Percentiles rank a stretch among this genome's conserved stretches.
These are phyloP conservation scores for Eulithis testata DNA, from an alignment of 2,888 invertebrate species.

Conservation along the genomic window DNA sequence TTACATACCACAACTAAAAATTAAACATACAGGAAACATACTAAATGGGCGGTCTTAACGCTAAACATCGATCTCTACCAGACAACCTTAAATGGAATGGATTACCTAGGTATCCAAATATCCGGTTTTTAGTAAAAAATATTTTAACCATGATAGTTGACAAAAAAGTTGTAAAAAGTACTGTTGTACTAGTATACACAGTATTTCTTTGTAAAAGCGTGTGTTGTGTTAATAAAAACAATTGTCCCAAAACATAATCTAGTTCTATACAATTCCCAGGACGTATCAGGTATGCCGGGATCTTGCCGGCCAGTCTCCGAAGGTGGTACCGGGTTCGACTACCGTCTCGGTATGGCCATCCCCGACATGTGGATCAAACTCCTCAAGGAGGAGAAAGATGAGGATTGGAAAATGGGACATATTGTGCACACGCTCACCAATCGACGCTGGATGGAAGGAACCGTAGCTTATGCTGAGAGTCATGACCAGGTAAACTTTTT, in stretches of 20 bases:
- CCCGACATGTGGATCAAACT: constrained; percentile 99
- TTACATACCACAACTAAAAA: too few relatives aligned
- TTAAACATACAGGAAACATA: too few relatives aligned
- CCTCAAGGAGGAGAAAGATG: constrained; percentile 92
- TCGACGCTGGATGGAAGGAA: constrained; percentile 97
- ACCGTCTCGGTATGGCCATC: constrained; percentile 99
- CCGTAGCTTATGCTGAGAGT: constrained; percentile 99
- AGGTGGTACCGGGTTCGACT: constrained; percentile 98
- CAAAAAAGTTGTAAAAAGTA: too few relatives aligned
- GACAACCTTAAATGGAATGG: too few relatives aligned
- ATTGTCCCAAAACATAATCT: background rate
- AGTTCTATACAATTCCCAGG: constrained; percentile 75
- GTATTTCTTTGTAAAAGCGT: too few relatives aligned
- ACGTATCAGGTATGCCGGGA: constrained; percentile 99
- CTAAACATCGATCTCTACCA: too few relatives aligned
- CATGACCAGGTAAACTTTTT: constrained; percentile 92
- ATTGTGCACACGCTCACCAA: constrained; percentile 97
- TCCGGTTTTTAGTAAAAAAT: too few relatives aligned
- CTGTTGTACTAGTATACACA: too few relatives aligned
- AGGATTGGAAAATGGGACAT: constrained; percentile 96
- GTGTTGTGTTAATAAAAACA: too few relatives aligned
- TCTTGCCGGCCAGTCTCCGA: constrained; percentile 96
- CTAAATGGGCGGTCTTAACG: too few relatives aligned
- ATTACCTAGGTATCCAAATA: too few relatives aligned
- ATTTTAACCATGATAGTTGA: too few relatives aligned